A percentile compares a stretch with the other conserved stretches of the same genome.
Conservation (phyloP, 1,140 invertebrate genomes). For the Magallana gigas region DNA sequence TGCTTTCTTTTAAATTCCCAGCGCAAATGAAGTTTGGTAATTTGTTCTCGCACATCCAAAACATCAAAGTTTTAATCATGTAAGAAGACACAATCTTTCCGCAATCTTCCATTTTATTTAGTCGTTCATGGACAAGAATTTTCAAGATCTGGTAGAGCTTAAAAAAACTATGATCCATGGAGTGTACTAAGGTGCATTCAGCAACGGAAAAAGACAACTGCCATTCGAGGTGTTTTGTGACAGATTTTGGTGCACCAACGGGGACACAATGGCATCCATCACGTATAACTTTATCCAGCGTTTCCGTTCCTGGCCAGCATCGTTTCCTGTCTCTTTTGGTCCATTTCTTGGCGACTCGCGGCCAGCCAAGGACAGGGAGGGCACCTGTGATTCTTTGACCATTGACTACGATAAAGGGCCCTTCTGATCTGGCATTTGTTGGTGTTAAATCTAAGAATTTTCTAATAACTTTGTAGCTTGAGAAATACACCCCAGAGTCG, state of each 20-base stretch:
- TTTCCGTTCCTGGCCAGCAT: background rate
- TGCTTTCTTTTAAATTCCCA: background rate
- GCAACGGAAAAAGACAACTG: constrained; percentile 12
- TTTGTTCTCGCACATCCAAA: constrained; percentile 26
- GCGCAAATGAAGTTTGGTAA: background rate
- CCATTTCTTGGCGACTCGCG: background rate
- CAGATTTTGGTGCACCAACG: background rate
- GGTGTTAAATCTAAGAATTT: background rate
- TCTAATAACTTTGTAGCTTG: background rate
- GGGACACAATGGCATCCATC: background rate
- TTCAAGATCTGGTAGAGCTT: background rate
- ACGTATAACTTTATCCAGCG: background rate
- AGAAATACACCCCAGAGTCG: background rate
- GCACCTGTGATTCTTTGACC: background rate
- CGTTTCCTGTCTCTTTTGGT: background rate
- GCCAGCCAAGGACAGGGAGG: background rate
- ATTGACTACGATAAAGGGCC: background rate
- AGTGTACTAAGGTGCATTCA: background rate
- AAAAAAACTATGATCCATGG: background rate
- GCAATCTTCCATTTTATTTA: background rate
- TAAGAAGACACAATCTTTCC: background rate
- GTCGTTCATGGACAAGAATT: background rate
- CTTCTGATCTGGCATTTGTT: background rate
- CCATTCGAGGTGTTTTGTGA: background rate
- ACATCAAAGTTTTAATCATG: background rate